Evolutionary conservation across 2,888 invertebrate genomes (phyloP), one percentile per base, ranked within the genome.

Genomic region (Tridacna gigas): DNA sequence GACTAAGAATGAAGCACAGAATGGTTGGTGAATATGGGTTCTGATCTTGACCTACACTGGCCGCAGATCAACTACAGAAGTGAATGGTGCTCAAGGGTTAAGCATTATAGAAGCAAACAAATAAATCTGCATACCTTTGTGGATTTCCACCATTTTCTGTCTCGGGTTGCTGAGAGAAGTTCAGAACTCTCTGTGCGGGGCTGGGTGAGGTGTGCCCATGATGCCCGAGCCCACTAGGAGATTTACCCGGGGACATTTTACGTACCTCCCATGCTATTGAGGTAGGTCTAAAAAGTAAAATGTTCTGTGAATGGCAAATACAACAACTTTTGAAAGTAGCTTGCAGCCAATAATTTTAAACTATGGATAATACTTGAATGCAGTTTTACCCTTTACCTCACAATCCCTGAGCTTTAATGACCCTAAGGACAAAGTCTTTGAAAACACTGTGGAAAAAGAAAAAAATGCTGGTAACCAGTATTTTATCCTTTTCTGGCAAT

Each of bases 221-320:
- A 67, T 86, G 82, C 15, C 87, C 86, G 22, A 87, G 76, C 18
- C 86, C 86, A 85, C 87, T 87, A 4, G 89, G 86, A 0, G 91
- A 88, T 87, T 95, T 95, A 20, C 94, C 94, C 0, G 95, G 95
- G 0, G 95, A 95, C 91, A 97, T 97, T 95, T 99, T 99, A 84
- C 98, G 96, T 63, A 99, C 97, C 95, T 99, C 99, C 99, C 99
- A 99, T 0, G 99, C 97, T 77, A 99, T 95, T 25, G 98, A 98
- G 69, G 97, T 97, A 0, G 98, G 98, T 79, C 95, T 95, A 86
- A 26, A 77, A 78, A 11, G 69, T 18, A 25, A 37, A 13, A n/a
- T n/a, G n/a, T n/a, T n/a, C n/a, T n/a, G n/a, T n/a, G n/a, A n/a
- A n/a, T n/a, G n/a, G n/a, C n/a, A n/a, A n/a, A n/a, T n/a, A n/a